Evolutionary conservation across 2,113 vertebrate genomes (phyloP).

Genomic region (Platysteira castanea): DNA sequence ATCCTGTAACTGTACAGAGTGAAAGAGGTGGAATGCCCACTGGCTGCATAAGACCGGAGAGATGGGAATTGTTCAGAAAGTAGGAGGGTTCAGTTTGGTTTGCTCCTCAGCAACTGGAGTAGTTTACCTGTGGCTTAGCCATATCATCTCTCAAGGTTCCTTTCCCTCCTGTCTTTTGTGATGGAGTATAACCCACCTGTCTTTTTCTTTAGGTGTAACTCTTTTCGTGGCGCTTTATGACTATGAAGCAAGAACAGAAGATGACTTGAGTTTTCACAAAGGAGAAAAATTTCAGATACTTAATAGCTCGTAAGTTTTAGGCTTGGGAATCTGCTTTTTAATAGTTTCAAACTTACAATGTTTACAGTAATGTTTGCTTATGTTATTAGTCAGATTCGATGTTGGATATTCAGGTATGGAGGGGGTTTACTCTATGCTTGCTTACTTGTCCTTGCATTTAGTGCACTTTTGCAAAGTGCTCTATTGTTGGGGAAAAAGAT

Average conservation of each 20-base stretch:
- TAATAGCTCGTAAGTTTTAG: conserved; percentile 94
- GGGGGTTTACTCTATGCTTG: background rate
- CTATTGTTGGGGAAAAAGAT: background rate
- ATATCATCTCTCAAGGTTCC: background rate
- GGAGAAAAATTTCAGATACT: conserved; percentile 97
- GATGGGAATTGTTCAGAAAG: background rate
- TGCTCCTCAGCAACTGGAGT: background rate
- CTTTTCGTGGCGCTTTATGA: conserved; percentile 97
- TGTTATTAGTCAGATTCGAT: background rate
- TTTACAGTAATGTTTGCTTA: background rate
- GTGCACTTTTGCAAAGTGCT: background rate
- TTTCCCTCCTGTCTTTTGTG: background rate
- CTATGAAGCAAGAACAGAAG: conserved; percentile 95
- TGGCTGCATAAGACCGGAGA: background rate
- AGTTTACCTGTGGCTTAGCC: background rate
- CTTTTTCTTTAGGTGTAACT: conserved; percentile 85
- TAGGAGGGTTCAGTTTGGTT: background rate
- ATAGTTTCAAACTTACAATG: background rate
- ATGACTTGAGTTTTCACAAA: conserved; percentile 97
- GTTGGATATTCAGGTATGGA: background rate
- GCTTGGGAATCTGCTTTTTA: background rate
- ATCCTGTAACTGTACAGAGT: background rate
- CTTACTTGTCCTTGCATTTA: background rate
- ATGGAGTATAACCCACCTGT: background rate
- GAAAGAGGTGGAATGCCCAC: background rate